These are phyloP conservation scores for Garrulus glandarius DNA, from an alignment of 2,797 vertebrate genomes.

Conservation along the genomic window DNA sequence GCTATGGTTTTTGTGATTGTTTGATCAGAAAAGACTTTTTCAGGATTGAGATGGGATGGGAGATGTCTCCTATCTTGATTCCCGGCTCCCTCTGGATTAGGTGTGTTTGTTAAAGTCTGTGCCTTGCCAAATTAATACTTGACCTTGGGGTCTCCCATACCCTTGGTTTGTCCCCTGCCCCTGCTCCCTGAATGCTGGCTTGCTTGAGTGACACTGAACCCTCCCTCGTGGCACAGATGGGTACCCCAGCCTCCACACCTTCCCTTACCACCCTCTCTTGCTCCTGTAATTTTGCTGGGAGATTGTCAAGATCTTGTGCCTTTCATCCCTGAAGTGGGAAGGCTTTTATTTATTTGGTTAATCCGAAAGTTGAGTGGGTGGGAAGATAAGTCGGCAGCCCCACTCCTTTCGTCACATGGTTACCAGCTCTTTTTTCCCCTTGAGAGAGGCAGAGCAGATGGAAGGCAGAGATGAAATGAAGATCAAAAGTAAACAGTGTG, in stretches of 20 bases:
- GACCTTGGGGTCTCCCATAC: not conserved
- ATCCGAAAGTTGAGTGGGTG: slow-evolving; percentile 44
- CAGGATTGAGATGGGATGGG: not conserved
- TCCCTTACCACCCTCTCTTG: not conserved
- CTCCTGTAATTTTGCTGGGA: not conserved
- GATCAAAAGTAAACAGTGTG: slow-evolving; percentile 62
- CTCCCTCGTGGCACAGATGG: not conserved
- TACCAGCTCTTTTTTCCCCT: slow-evolving; percentile 15
- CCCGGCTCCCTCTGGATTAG: not conserved
- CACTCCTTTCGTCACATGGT: not conserved
- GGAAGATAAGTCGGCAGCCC: slow-evolving; percentile 13
- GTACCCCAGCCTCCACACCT: not conserved
- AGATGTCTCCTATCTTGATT: not conserved
- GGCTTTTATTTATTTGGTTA: slow-evolving; percentile 49
- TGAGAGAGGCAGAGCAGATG: slow-evolving; percentile 54
- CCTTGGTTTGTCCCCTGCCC: not conserved
- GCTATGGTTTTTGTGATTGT: not conserved
- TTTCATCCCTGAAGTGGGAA: slow-evolving; percentile 27
- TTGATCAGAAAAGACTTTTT: not conserved
- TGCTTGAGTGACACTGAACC: not conserved
- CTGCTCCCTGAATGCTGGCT: not conserved
- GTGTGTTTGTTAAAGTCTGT: not conserved
- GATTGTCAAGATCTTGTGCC: not conserved
- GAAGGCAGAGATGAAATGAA: slow-evolving; percentile 56
- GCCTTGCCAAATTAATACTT: not conserved